These are phyloP conservation scores for Phallusia fumigata DNA, from an alignment of 23 tunicate genomes.

Conservation along the genomic window DNA sequence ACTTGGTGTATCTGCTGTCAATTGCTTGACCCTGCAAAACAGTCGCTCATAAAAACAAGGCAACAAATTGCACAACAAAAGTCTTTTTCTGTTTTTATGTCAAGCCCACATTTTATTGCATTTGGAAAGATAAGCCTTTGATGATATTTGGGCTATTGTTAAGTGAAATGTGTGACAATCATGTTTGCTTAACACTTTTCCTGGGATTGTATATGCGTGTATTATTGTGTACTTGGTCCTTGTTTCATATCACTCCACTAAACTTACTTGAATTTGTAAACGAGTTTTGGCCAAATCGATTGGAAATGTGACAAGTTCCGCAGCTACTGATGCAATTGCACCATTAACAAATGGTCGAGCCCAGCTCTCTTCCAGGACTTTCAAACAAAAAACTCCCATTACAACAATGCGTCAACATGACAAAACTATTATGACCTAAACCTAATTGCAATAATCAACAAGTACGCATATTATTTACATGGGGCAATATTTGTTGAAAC, in stretches of 20 bases:
- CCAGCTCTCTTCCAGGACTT: conserved; percentile 5
- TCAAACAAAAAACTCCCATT: background rate
- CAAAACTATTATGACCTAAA: background rate
- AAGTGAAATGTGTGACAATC: background rate
- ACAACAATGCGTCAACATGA: background rate
- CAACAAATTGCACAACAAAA: no score
- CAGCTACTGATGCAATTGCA: conserved; percentile 65
- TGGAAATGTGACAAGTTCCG: conserved; percentile 70
- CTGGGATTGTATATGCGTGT: no score
- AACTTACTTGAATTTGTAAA: conserved; percentile 63
- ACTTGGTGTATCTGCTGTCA: conserved; percentile 37
- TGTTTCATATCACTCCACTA: background rate
- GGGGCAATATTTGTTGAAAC: no score
- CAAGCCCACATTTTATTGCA: no score
- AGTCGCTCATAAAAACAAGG: background rate
- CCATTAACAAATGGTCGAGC: conserved; percentile 57
- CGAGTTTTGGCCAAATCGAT: conserved; percentile 75
- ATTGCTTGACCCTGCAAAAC: conserved; percentile 64
- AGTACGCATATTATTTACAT: no score
- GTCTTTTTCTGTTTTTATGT: background rate
- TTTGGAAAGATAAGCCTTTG: no score
- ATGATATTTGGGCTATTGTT: no score
- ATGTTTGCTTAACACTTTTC: no score
- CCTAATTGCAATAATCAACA: no score
- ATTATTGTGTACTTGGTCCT: no score